Evolutionary conservation across 1,140 invertebrate genomes (phyloP), one percentile per base, ranked within the genome.

Genomic region (Atta cephalotes): DNA sequence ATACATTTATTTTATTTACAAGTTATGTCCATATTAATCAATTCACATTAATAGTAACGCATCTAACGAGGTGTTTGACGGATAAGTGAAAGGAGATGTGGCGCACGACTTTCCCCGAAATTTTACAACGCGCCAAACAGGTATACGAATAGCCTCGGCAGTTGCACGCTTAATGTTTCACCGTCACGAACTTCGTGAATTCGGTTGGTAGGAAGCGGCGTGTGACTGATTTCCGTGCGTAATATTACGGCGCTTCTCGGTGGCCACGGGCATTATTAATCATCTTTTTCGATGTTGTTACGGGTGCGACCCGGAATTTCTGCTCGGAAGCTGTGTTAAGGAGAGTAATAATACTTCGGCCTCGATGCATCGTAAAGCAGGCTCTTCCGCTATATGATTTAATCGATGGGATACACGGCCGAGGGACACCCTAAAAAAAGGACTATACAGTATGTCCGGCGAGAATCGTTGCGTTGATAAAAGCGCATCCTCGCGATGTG

Each of bases 181-280:
- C 12, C 70, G 79, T 18, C 91, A 91, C 90, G 84, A 91, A 91
- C 72, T 79, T 74, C 68, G 35, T 60, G 65, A 88, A 90, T 90
- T 91, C 79, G 63, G 76, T 87, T 82, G 68, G 79, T 62, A 72
- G 62, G 71, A 86, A 84, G 66, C 68, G 60, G 21, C 66, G 78
- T 86, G 62, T 72, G 78, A 88, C 77, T 31, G 68, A 88, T 76
- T 68, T 45, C 66, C 62, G 58, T 68, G 79, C 72, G 60, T 84
- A 84, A 88, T 78, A 45, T 62, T 76, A 68, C 12, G 25, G 14
- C n/a, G 28, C 53, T 56, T 78, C 65, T 68, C 58, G 39, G 5
- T 51, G 35, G 21, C 68, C 63, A 65, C 78, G 78, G 21, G 31
- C 25, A 25, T 56, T 74, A 35, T 86, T 86, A 86, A 88, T 72